These are phyloP conservation scores for Pluvialis apricaria DNA, from an alignment of 2,113 vertebrate species.

Conservation along the genomic window DNA sequence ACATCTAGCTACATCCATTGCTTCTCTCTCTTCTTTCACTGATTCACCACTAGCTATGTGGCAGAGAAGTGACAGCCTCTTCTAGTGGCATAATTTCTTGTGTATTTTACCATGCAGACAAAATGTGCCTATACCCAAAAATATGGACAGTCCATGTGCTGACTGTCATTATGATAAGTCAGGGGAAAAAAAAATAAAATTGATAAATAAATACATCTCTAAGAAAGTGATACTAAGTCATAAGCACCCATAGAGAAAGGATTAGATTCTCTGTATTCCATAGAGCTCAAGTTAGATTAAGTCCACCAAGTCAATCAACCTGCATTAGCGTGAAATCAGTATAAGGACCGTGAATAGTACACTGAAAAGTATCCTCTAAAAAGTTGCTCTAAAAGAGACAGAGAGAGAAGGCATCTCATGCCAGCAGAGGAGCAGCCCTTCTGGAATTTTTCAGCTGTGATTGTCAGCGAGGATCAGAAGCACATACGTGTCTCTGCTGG, in stretches of 20 bases:
- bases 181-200: neutral
- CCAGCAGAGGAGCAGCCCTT: neutral
- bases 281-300: neutral
- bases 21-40: neutral
- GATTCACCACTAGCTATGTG: neutral
- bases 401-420: neutral
- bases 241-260: neutral
- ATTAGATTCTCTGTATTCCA: neutral
- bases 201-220: neutral
- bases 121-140: neutral
- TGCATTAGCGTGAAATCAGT: neutral
- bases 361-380: neutral
- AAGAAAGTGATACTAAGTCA: neutral
- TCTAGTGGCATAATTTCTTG: neutral
- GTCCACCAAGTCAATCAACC: neutral
- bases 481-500: neutral
- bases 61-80: neutral
- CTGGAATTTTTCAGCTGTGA: neutral
- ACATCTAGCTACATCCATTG: neutral
- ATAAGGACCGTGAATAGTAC: neutral
- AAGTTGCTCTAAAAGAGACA: neutral
- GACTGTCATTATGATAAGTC: neutral
- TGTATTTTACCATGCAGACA: neutral
- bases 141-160: neutral
- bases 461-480: neutral